phyloP scores from a whole-genome alignment of 1,140 invertebrate genomes.

The Apolygus lucorum region DNA sequence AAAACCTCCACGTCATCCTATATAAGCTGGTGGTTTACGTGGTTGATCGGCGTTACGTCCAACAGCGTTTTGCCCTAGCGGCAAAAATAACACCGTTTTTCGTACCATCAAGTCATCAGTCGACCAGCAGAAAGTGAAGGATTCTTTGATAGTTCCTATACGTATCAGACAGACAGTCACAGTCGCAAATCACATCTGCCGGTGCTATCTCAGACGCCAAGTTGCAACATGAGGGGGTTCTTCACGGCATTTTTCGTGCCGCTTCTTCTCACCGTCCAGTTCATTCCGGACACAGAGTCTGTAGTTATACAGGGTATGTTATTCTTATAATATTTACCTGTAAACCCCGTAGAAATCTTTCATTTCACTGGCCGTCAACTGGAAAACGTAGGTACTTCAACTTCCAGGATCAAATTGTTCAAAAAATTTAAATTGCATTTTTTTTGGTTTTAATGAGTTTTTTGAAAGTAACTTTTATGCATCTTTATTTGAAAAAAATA shows the following conservation, averaged over 20 bases:
- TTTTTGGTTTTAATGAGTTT: not conserved
- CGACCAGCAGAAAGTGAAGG: no score
- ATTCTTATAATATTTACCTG: not conserved
- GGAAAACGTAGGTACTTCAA: not conserved
- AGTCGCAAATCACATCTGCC: no score
- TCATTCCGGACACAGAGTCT: conserved; percentile 2
- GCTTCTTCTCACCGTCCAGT: not conserved
- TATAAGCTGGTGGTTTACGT: not conserved
- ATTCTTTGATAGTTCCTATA: no score
- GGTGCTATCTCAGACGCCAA: no score
- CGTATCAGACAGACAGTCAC: no score
- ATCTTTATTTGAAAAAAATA: not conserved
- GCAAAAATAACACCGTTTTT: no score
- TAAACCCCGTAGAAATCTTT: no score
- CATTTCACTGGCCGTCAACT: no score
- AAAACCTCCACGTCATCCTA: not conserved
- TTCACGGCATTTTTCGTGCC: not conserved
- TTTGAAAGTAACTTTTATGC: not conserved
- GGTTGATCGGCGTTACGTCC: no score
- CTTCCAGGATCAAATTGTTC: not conserved
- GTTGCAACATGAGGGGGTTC: no score
- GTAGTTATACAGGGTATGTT: not conserved
- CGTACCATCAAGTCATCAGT: no score
- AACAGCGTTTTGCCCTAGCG: no score
- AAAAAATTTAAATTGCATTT: not conserved